phyloP scores from a whole-genome alignment of 1,140 invertebrate species.

The Philaenus spumarius region DNA sequence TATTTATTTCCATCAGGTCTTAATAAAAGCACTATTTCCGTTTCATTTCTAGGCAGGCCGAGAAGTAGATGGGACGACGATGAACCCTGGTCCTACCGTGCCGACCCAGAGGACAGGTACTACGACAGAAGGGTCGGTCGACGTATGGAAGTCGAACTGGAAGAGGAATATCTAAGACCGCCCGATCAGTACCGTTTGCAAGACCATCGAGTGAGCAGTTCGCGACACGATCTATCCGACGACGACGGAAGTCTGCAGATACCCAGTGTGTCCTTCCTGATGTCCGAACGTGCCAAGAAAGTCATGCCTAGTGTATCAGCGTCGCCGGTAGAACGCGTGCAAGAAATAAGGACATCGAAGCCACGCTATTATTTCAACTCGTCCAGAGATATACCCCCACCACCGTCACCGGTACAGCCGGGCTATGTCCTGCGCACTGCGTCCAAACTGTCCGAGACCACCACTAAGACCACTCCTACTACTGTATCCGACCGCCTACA shows the following conservation, averaged over 20 bases:
- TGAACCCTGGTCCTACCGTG: neutral
- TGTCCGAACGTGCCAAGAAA: slow-evolving; percentile 18
- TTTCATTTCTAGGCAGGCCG: neutral
- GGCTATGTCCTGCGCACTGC: slow-evolving; percentile 26
- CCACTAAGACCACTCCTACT: neutral
- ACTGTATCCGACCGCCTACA: neutral
- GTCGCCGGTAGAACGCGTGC: slow-evolving; percentile 17
- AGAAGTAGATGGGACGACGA: slow-evolving; percentile 2
- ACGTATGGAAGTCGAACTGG: slow-evolving; percentile 8
- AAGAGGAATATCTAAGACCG: slow-evolving; percentile 10
- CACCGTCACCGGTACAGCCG: slow-evolving; percentile 13
- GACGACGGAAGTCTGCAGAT: slow-evolving; percentile 15
- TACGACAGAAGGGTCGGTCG: neutral
- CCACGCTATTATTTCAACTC: slow-evolving; percentile 5
- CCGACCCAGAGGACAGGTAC: too few relatives aligned
- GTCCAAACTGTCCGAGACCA: slow-evolving; percentile 20
- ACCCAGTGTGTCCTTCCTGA: slow-evolving; percentile 19
- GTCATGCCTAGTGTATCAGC: slow-evolving; percentile 18
- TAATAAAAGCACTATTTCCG: neutral
- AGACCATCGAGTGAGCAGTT: slow-evolving; percentile 2
- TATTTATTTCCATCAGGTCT: neutral
- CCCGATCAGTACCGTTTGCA: slow-evolving; percentile 8
- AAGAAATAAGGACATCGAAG: neutral
- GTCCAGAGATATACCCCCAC: neutral
- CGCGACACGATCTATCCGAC: slow-evolving; percentile 3